Base-by-base conservation (phyloP, 2,888 invertebrate species). In the Lasioglossum zephyrum region DNA sequence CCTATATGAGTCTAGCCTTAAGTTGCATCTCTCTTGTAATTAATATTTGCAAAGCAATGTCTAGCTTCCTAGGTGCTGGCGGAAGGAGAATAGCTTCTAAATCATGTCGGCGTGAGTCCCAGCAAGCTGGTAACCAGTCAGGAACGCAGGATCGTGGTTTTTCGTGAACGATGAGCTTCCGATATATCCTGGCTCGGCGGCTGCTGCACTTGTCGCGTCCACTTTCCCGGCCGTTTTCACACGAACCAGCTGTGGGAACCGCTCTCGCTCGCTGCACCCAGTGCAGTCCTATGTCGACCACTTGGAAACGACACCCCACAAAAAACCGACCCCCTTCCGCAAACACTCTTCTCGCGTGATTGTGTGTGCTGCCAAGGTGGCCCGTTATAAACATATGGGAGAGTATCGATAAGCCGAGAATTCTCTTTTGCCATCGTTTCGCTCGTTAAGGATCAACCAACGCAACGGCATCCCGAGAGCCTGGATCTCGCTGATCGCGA, bases 241-340 rank as follows among this genome's bases (percentile, higher is more conserved):
- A 94, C 94, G 93, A 91, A 86, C 88, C 82, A 78, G 84, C 92
- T 94, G 94, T 94, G 94, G 94, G 94, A 94, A 94, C 93, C 92
- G 82, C 89, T 92, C 91, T 90, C 88, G 90, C 89, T 87, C 76
- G 90, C 90, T 91, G 90, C 92, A 90, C 92, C 91, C 92, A 92
- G 88, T 88, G 81, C 86, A 73, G 83, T 66, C 81, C 88, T 84
- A 79, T 84, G 89, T 84, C 86, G 90, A 87, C 83, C 87, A 82
- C 79, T 89, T 89, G 88, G 89, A 89, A 90, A 89, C 88, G 87
- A 89, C 91, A 88, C 86, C 86, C 86, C 84, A 85, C 87, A 82
- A 83, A 90, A 89, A 92, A 88, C 84, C 77, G 83, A 84, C 73
- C 90, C 90, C 92, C 92, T 92, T 93, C 91, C 89, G 92, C 91